Evolutionary conservation across 2,888 invertebrate species (phyloP).

Genomic region (Arge pagana): DNA sequence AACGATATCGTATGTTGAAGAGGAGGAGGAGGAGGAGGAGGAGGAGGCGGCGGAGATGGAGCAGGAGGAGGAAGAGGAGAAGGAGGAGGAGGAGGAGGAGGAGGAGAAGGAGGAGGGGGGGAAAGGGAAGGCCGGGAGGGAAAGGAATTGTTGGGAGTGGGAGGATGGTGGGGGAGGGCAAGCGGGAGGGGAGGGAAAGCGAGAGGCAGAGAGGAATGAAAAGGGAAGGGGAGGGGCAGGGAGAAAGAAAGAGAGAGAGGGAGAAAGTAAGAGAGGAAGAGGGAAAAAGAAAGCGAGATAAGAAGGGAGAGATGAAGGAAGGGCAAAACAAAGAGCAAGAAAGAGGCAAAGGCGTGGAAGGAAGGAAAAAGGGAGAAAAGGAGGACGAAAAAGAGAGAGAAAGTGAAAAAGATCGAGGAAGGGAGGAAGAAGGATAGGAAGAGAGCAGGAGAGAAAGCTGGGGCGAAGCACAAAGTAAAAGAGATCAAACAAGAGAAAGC

Average conservation of each 20-base stretch:
- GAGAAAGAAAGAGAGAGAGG: slow-evolving; percentile 23
- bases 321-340: slow-evolving; percentile 14
- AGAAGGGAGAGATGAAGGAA: slow-evolving; percentile 18
- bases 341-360: slow-evolving; percentile 8
- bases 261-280: slow-evolving; percentile 25
- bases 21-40: not conserved
- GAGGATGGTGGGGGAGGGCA: too few species aligned
- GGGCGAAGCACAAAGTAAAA: too few species aligned
- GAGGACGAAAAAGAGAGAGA: slow-evolving; percentile 26
- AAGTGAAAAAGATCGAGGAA: too few species aligned
- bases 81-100: slow-evolving; percentile 20
- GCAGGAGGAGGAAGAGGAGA: slow-evolving; percentile 3
- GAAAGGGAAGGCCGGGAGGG: too few species aligned
- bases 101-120: too few species aligned
- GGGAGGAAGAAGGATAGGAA: slow-evolving; percentile 22
- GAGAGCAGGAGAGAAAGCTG: slow-evolving; percentile 11
- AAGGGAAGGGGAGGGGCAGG: slow-evolving; percentile 22
- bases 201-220: slow-evolving; percentile 16
- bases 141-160: too few species aligned
- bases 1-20: too few species aligned
- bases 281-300: slow-evolving; percentile 14
- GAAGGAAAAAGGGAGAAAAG: slow-evolving; percentile 3
- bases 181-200: slow-evolving; percentile 13
- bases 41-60: not conserved
- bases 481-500: too few species aligned